These are phyloP conservation scores for Leptinotarsa haldemani DNA, from an alignment of 2,888 invertebrate species.

Conservation along the genomic window DNA sequence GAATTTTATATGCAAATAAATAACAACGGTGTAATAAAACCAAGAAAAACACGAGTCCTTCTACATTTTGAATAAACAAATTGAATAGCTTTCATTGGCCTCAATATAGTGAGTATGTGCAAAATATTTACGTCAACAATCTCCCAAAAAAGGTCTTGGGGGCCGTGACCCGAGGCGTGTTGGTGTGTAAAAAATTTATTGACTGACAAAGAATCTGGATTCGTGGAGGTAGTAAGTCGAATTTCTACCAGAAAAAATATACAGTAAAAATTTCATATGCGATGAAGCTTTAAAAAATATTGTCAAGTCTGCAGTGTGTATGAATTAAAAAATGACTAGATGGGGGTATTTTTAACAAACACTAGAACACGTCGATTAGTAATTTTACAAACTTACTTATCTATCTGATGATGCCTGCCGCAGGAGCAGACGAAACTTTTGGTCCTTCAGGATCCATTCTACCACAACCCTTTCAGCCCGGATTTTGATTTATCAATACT, in stretches of 20 bases:
- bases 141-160: background rate
- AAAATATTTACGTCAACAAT: background rate
- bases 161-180: background rate
- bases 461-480: too few relatives aligned
- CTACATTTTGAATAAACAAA: conserved; percentile 6
- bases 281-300: too few relatives aligned
- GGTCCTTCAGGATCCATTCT: too few relatives aligned
- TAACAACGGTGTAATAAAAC: background rate
- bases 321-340: too few relatives aligned
- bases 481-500: too few relatives aligned
- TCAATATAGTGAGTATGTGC: background rate
- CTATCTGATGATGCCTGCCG: too few relatives aligned
- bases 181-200: background rate
- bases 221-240: background rate
- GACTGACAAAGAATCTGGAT: background rate
- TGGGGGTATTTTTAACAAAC: too few relatives aligned
- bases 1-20: conserved; percentile 9
- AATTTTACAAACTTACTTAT: too few relatives aligned
- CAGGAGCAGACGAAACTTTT: too few relatives aligned
- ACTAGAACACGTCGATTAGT: too few relatives aligned
- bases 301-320: too few relatives aligned
- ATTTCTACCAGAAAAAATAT: background rate
- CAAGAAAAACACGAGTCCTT: conserved; percentile 6
- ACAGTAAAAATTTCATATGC: too few relatives aligned
- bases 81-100: conserved; percentile 2